Evolutionary conservation across 2,797 vertebrate species (phyloP), one percentile per base, ranked within the genome.

Genomic region (Trematomus bernacchii): DNA sequence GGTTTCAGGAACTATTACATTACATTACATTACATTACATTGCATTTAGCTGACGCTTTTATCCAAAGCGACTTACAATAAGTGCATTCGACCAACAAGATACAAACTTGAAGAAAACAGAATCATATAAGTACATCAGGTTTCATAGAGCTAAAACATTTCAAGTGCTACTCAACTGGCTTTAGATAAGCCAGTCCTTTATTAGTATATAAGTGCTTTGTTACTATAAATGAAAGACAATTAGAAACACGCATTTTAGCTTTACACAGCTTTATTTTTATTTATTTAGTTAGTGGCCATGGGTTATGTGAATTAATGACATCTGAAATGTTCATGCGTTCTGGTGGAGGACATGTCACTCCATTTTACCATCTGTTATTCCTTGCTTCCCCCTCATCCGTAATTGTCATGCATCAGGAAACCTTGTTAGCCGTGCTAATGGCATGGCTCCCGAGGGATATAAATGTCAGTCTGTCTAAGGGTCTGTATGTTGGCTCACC

Each of bases 341-440:
- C 11, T 48, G 30, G 6, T 23, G 37, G 8, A 27, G 43, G n/a
- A 51, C 55, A 44, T 47, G 47, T 54, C 33, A n/a, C 50, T 23
- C 30, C 13, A 8, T 46, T 47, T 62, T 13, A 13, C 47, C 21
- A 23, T 44, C 55, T 33, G 16, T 50, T 30, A 12, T 60, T 58
- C 23, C 27, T 47, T 42, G 10, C 71, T 59, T 66, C 67, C 67
- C 66, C 13, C 47, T 76, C 37, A 54, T 58, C 55, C 33, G 40
- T 57, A 52, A 51, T 65, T 70, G 48, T 21, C 21, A 40, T 16
- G 54, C 76, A 79, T 65, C 66, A 75, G 30, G n/a, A 59, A 60
- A n/a, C 71, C 50, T 44, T 61, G 51, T 71, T 50, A 55, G 23
- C 46, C 16, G 19, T 60, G 62, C 19, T 19, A 14, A 47, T 40